These are phyloP conservation scores for Zophobas atratus DNA, from an alignment of 1,140 invertebrate species.

Conservation along the genomic window DNA sequence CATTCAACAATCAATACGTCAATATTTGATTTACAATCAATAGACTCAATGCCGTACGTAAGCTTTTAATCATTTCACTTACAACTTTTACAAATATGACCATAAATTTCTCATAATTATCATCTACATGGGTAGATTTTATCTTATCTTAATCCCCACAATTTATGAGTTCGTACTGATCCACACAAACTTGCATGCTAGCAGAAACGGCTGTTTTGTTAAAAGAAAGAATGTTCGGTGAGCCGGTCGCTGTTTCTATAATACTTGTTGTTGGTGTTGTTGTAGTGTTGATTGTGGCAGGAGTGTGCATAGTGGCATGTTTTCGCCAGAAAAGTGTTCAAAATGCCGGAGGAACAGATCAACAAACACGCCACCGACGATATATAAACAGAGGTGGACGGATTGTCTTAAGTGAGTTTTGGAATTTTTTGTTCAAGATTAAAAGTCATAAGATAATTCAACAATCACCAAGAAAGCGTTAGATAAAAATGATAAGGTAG, in stretches of 20 bases:
- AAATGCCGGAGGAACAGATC: background rate
- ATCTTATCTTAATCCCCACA: conserved; percentile 39
- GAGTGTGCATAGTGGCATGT: conserved; percentile 24
- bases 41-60: conserved; percentile 7
- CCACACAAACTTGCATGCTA: conserved; percentile 11
- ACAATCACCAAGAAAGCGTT: background rate
- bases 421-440: background rate
- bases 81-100: conserved; percentile 15
- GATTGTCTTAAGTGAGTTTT: conserved; percentile 28
- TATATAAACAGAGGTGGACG: conserved; percentile 23
- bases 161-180: conserved; percentile 22
- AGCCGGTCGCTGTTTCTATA: conserved; percentile 7
- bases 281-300: conserved; percentile 29
- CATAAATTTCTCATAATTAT: conserved; percentile 38
- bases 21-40: conserved; percentile 15
- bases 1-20: background rate
- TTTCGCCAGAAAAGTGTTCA: conserved; percentile 15
- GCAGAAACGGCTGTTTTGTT: conserved; percentile 13
- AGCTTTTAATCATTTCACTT: conserved; percentile 19
- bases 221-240: conserved; percentile 1
- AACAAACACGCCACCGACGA: background rate
- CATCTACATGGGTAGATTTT: conserved; percentile 27
- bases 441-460: background rate
- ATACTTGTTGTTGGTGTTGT: background rate
- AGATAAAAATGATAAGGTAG: background rate